Evolutionary conservation across 2,797 vertebrate species (phyloP), one percentile per base, ranked within the genome.

Genomic region (Myoxocephalus aenaeus): DNA sequence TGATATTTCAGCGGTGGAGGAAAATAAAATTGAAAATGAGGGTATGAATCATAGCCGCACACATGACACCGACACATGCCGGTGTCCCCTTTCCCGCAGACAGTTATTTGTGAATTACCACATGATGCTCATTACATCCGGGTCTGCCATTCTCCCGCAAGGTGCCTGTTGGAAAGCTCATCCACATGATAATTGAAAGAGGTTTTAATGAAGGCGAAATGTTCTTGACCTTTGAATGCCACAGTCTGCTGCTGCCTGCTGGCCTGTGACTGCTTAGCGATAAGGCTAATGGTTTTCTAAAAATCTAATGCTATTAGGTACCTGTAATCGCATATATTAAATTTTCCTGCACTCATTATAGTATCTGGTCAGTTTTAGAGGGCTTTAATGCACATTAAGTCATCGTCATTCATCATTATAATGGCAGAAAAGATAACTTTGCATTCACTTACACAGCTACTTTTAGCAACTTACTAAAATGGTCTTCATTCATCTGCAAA

Each of bases 141-240:
- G 54, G 65, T 66, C 57, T 54, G 70, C 80, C 68, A 74, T 83
- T 87, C 68, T 73, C 67, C 71, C 73, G 73, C 70, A 70, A 36
- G 79, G 58, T 56, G 76, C 75, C 81, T 80, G 84, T 88, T 89
- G 76, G 61, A 76, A 79, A 79, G 77, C 89, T 87, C 84, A 79
- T 86, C 75, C 73, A 54, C 72, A 71, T 74, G 70, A 67, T 90
- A 89, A 92, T 79, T 82, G 75, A 91, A 82, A 77, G 80, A 83
- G 81, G 68, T 87, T 90, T 90, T 90, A 93, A 91, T 91, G 82
- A 93, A 68, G 79, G 82, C 13, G 9, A 82, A 82, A 89, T 75
- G 81, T 75, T 68, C 69, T 87, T 89, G 90, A 93, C 92, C 87
- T 93, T 93, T 93, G 87, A 91, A 91, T 90, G 87, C 84, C 90